Evolutionary conservation across 2,888 invertebrate species (phyloP), one percentile per base, ranked within the genome.

Genomic region (Callyntrura guangdongensis): DNA sequence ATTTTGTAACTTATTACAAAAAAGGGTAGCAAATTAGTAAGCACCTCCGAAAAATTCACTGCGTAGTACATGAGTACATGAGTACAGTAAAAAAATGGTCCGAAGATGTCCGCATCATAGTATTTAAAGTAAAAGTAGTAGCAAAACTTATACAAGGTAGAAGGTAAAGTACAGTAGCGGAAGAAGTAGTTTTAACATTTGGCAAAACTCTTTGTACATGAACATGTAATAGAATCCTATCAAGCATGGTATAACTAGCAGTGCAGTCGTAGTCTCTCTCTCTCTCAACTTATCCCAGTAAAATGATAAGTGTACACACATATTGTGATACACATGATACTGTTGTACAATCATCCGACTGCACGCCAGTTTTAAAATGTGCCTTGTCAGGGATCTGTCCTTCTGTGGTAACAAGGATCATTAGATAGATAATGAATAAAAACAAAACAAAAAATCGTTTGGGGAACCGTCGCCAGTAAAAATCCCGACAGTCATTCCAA

Each of bases 331-430:
- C 22, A 61, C 36, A 45, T 74, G 36, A 8, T 53, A 79, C 8
- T 22, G 12, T 12, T 74, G 53, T 47, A 49, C 27, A 45, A 82
- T 59, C 25, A 0, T 81, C n/a, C 81, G 17, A 59, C 61, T n/a
- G 36, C 61, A 61, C 27, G 36, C 45, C 36, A 22, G 22, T 64
- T 14, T 64, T 25, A 61, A 64, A 25, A 5, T 27, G 14, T 25
- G 12, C 56, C 25, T 69, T 84, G 61, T 53, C 59, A 56, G 56
- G 74, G 86, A 77, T 86, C 85, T 86, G 79, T 86, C 64, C 86
- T 79, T 61, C 36, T 86, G 74, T 45, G 84, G 79, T 87, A 87
- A 87, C 86, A 87, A 87, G 87, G 79, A 81, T 81, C 87, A 87
- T 81, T 87, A 87, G 87, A 86, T 86, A 17, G 86, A 64, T 81